Evolutionary conservation across 2,113 vertebrate species (phyloP).

Genomic region (Carettochelys insculpta): DNA sequence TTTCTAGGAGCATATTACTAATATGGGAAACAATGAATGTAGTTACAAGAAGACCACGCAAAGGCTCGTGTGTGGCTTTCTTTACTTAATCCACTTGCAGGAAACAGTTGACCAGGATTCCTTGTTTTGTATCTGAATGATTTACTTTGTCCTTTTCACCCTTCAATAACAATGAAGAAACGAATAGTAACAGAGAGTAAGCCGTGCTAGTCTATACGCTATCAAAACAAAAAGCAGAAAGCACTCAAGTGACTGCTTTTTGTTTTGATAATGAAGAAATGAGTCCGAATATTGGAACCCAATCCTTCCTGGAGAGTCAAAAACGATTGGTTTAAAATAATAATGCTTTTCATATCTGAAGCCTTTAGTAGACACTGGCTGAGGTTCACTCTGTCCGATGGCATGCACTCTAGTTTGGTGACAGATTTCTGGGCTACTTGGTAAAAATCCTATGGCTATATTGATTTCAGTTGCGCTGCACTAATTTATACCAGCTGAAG

Average conservation of each 20-base stretch:
- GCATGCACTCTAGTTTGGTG: background rate
- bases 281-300: slow-evolving; percentile 40
- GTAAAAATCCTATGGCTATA: background rate
- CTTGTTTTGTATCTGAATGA: slow-evolving; percentile 55
- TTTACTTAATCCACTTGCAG: slow-evolving; percentile 61
- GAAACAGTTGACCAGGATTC: slow-evolving; percentile 53
- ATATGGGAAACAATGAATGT: slow-evolving; percentile 62
- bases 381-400: background rate
- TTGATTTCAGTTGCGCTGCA: background rate
- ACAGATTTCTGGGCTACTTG: background rate
- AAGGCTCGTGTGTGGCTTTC: slow-evolving; percentile 54
- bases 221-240: too few relatives aligned
- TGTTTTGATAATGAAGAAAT: too few relatives aligned
- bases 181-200: too few relatives aligned
- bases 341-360: slow-evolving; percentile 6
- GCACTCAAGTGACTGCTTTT: too few relatives aligned
- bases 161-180: background rate
- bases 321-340: background rate
- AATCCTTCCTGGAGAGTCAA: slow-evolving; percentile 28
- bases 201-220: too few relatives aligned
- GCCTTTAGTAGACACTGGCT: slow-evolving; percentile 19
- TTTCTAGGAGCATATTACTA: slow-evolving; percentile 57
- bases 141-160: slow-evolving; percentile 50
- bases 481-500: fast-evolving
- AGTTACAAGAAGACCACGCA: slow-evolving; percentile 61